Percentiles rank a stretch among this genome's conserved stretches.
Evolutionary conservation across 2,113 vertebrate genomes (phyloP).

Genomic region (Passer domesticus): DNA sequence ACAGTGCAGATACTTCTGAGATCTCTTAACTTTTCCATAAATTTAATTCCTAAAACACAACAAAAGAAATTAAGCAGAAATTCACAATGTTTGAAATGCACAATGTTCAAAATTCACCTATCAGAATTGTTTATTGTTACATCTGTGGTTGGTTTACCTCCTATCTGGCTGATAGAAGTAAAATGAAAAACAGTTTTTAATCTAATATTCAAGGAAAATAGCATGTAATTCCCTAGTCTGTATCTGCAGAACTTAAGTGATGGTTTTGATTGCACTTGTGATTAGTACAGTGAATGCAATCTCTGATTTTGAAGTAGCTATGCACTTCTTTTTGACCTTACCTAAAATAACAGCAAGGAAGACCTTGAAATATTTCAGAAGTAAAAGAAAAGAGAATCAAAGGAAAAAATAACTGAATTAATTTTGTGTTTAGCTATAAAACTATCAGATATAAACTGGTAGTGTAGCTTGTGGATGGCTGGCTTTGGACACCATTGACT

Average conservation of each 20-base stretch:
- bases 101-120: not conserved
- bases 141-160: not conserved
- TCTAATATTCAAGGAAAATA: not conserved
- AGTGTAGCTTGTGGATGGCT: not conserved
- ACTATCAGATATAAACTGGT: not conserved
- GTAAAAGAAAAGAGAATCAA: not conserved
- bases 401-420: fast-evolving
- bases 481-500: not conserved
- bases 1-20: not conserved
- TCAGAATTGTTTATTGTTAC: not conserved
- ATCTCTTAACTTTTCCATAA: not conserved
- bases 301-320: not conserved
- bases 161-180: not conserved
- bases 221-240: not conserved
- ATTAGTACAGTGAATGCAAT: not conserved
- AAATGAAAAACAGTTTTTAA: not conserved
- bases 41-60: not conserved
- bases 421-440: not conserved
- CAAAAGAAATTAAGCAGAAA: not conserved
- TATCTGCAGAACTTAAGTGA: not conserved
- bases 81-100: not conserved
- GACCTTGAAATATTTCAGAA: not conserved
- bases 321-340: not conserved
- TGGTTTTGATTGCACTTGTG: not conserved
- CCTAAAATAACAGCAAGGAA: not conserved